Evolutionary conservation across 2,797 vertebrate species (phyloP).

Genomic region (Sylvilagus floridanus): DNA sequence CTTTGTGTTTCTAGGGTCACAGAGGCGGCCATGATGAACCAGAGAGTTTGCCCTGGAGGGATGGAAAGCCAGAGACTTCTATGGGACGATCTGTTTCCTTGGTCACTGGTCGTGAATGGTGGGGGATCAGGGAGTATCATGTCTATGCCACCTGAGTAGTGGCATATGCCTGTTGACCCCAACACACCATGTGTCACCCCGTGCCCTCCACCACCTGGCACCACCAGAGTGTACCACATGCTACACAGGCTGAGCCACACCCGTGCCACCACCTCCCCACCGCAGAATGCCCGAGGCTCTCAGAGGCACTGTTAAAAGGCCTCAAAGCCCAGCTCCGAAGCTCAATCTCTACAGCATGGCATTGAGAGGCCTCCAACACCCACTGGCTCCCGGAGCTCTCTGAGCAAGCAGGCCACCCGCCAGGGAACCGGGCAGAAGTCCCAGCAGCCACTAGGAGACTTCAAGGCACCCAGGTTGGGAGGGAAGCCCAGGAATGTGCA

Average conservation of each 20-base stretch:
- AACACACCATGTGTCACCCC: neutral
- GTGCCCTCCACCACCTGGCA: neutral
- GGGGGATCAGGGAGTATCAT: neutral
- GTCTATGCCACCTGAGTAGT: neutral
- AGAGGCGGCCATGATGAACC: neutral
- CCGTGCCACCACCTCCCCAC: neutral
- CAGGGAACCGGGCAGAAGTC: neutral
- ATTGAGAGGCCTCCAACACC: neutral
- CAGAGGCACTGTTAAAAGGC: neutral
- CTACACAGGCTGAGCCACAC: neutral
- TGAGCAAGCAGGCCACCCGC: neutral
- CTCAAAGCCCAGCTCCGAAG: neutral
- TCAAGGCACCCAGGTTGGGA: neutral
- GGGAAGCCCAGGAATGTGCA: neutral
- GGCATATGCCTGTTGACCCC: neutral
- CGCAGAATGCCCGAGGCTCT: neutral
- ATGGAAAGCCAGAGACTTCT: neutral
- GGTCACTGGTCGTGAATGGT: neutral
- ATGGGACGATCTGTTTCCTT: neutral
- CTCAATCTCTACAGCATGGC: neutral
- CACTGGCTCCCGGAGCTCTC: neutral
- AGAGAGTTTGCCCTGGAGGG: neutral
- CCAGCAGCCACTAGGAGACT: neutral
- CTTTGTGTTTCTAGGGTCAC: neutral
- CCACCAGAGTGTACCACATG: neutral